phyloP scores from a whole-genome alignment of 1,140 invertebrate genomes.

The Penaeus vannamei region DNA sequence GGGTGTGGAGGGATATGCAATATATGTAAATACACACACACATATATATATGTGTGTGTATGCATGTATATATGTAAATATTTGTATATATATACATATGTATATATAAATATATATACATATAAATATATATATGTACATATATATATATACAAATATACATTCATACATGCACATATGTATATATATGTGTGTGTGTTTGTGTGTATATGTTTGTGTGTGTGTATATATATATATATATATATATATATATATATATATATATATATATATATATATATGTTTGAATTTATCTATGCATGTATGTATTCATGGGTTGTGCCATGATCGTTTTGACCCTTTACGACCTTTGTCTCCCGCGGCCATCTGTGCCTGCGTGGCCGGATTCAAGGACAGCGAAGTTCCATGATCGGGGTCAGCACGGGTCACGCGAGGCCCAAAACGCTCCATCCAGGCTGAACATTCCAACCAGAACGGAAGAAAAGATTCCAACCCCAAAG shows the following conservation, averaged over 20 bases:
- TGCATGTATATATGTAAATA: slow-evolving; percentile 1
- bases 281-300: neutral
- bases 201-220: neutral
- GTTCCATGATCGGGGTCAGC: too few species aligned
- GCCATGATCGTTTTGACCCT: too few species aligned
- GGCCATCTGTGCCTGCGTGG: too few species aligned
- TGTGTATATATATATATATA: slow-evolving; percentile 10
- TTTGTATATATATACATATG: slow-evolving; percentile 2
- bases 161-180: neutral
- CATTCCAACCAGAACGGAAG: too few species aligned
- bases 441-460: too few species aligned
- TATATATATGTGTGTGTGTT: neutral
- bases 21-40: neutral
- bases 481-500: too few species aligned
- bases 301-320: neutral
- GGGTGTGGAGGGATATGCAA: too few species aligned
- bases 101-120: slow-evolving; percentile 20
- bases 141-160: slow-evolving; percentile 24
- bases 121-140: slow-evolving; percentile 16
- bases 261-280: neutral
- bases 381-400: too few species aligned
- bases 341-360: too few species aligned
- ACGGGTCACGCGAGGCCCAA: too few species aligned
- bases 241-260: slow-evolving; percentile 28
- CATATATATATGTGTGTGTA: neutral